A percentile compares a stretch with the other conserved stretches of the same genome.
These are phyloP conservation scores for Crocallis elinguaria DNA, from an alignment of 2,888 invertebrate species.

Conservation along the genomic window DNA sequence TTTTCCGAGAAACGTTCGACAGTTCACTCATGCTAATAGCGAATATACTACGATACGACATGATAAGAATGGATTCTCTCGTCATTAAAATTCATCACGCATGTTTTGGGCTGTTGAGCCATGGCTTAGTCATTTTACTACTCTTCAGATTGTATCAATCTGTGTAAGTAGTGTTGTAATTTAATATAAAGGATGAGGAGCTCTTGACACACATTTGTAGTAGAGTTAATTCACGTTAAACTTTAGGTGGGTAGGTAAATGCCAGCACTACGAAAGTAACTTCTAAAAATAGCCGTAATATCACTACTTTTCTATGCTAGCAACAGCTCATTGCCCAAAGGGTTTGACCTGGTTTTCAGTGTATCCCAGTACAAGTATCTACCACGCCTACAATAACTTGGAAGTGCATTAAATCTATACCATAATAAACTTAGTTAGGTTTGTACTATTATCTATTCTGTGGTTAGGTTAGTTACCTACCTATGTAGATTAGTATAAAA, in stretches of 20 bases:
- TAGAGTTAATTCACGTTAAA: slow-evolving; percentile 13
- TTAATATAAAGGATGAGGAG: slow-evolving; percentile 16
- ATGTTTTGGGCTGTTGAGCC: slow-evolving; percentile 14
- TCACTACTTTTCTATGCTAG: not conserved
- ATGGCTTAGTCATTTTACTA: slow-evolving; percentile 18
- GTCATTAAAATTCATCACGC: slow-evolving; percentile 28
- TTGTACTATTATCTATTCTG: too few species aligned
- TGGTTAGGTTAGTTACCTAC: too few species aligned
- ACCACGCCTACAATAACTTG: slow-evolving; percentile 9
- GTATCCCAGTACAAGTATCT: slow-evolving; percentile 3
- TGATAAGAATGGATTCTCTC: slow-evolving; percentile 7
- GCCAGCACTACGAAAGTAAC: slow-evolving; percentile 2
- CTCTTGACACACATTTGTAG: slow-evolving; percentile 20
- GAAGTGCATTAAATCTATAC: not conserved
- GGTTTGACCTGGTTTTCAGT: slow-evolving; percentile 16
- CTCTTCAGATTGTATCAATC: slow-evolving; percentile 11
- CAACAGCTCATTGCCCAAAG: slow-evolving; percentile 9
- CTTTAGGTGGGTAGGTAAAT: slow-evolving; percentile 8
- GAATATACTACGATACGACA: slow-evolving; percentile 5
- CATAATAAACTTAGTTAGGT: too few species aligned
- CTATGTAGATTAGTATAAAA: too few species aligned
- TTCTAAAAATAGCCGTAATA: slow-evolving; percentile 9
- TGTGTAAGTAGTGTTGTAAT: slow-evolving; percentile 16
- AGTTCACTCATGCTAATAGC: slow-evolving; percentile 16
- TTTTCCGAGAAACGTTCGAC: slow-evolving; percentile 16